Evolutionary conservation across 1,140 invertebrate species (phyloP), one percentile per base, ranked within the genome.

Genomic region (Hyposmocoma kahamanoa): DNA sequence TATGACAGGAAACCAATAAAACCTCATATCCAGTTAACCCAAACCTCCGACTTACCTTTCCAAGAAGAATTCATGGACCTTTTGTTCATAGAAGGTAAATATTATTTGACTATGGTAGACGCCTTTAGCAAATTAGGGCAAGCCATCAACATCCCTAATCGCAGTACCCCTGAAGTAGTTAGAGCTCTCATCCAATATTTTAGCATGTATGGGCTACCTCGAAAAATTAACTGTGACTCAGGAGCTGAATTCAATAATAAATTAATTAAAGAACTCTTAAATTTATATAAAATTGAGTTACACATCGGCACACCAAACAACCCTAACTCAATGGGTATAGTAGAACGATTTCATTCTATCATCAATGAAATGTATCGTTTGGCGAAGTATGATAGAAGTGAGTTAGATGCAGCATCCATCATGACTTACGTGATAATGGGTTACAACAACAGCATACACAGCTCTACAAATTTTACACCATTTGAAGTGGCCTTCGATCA

Each of bases 121-220:
- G 56, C 56, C 1, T 67, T 71, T 47, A 67, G 56, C 21, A 65
- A 71, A 49, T 21, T 67, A 42, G 62, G 46, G 11, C 62, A 71
- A 45, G 62, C 59, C 0, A 36, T 66, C 13, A 32, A 56, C 19
- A 50, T 66, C 46, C 22, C 13, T 19, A 58, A 58, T 22, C 45
- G 50, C 38, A 50, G 44, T 18, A 58, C 57, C 6, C 53, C 56
- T 15, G 56, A 69, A 54, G 46, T 69, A 17, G 47, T 68, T 26
- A 20, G 48, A 20, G 54, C 59, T 20, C 30, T 49, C 10, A 49
- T 49, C 30, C 26, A 49, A 20, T 41, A 49, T 19, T 49, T 49
- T 30, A 17, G 11, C 6, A 1, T 48, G 3, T 49, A 49, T 24
- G 38, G 46, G 0, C 8, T 48, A 5, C 46, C 46, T 11, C n/a